Percentiles rank a stretch among this genome's conserved stretches.
phyloP scores from a whole-genome alignment of 2,888 invertebrate species.

The Dolichopus griseipennis region DNA sequence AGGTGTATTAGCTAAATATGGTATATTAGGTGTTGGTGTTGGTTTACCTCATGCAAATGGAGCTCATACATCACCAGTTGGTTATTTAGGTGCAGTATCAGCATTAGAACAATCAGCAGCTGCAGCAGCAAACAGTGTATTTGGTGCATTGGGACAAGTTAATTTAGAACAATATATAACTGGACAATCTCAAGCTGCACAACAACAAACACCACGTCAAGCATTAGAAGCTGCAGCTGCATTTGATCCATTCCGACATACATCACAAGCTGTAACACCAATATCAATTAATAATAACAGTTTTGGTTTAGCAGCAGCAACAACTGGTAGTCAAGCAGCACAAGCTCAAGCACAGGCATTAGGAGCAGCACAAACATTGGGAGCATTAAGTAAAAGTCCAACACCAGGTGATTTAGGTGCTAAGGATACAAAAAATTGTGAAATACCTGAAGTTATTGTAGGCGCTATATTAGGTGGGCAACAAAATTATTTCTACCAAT shows the following conservation, averaged over 20 bases:
- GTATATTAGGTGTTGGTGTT: slow-evolving; percentile 75
- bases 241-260: slow-evolving; percentile 66
- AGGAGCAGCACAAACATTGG: slow-evolving; percentile 50
- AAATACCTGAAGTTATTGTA: slow-evolving; percentile 92
- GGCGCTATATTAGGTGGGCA: slow-evolving; percentile 86
- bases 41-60: slow-evolving; percentile 48
- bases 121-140: slow-evolving; percentile 53
- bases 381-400: slow-evolving; percentile 71
- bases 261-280: slow-evolving; percentile 62
- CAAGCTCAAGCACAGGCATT: slow-evolving; percentile 42
- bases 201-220: slow-evolving; percentile 42
- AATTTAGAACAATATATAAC: slow-evolving; percentile 51
- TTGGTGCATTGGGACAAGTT: slow-evolving; percentile 78
- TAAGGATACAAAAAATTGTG: slow-evolving; percentile 83
- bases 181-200: slow-evolving; percentile 60
- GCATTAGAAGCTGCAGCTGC: slow-evolving; percentile 58
- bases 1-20: slow-evolving; percentile 87
- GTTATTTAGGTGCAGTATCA: slow-evolving; percentile 41
- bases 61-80: slow-evolving; percentile 42
- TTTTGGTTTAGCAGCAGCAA: slow-evolving; percentile 59
- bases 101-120: slow-evolving; percentile 41
- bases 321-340: slow-evolving; percentile 42
- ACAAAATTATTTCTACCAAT: slow-evolving; percentile 38
- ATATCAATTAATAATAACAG: slow-evolving; percentile 78
- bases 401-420: slow-evolving; percentile 67